phyloP scores from a whole-genome alignment of 2,113 vertebrate species.

The Gobiocypris rarus region DNA sequence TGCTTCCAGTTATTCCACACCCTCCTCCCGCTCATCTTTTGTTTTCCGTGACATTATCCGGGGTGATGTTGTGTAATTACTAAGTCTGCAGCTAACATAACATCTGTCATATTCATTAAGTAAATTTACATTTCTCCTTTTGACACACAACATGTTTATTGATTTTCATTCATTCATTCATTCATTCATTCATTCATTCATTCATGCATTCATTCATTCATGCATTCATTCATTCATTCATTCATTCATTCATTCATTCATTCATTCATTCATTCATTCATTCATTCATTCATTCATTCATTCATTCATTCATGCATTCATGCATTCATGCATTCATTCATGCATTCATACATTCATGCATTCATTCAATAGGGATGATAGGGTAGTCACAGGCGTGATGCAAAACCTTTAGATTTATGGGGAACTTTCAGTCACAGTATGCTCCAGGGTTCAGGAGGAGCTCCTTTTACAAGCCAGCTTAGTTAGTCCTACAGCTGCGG shows the following conservation, averaged over 20 bases:
- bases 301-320: no score
- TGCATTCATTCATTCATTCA: no score
- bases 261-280: no score
- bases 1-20: conserved; percentile 18
- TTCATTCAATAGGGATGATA: no score
- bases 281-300: no score
- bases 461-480: conserved; percentile 17
- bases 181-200: no score
- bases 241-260: no score
- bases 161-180: no score
- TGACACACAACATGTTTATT: background rate
- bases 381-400: background rate
- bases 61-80: background rate
- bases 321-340: no score
- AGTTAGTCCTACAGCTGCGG: conserved; percentile 20
- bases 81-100: background rate
- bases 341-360: no score
- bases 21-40: background rate
- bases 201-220: no score
- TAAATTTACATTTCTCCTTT: background rate
- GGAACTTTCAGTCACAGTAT: background rate
- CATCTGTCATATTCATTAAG: background rate
- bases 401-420: background rate
- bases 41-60: conserved; percentile 15
- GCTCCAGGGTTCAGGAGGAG: conserved; percentile 38